Base-by-base conservation (phyloP, 2,113 vertebrate species). In the Strix aluco region DNA sequence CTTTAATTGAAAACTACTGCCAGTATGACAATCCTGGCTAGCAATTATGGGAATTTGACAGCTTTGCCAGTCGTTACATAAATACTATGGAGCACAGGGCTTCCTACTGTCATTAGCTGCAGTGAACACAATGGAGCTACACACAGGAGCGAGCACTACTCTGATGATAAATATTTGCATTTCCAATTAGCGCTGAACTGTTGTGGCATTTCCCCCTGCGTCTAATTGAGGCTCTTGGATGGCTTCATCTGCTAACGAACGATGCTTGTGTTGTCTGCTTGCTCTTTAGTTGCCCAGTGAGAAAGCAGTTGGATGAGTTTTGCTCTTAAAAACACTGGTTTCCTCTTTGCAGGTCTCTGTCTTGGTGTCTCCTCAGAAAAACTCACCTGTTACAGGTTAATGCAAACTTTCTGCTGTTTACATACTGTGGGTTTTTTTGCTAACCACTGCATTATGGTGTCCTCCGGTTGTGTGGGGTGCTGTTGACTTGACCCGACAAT, bases 181-280 rank as follows among this genome's bases (percentile, higher is more conserved):
- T 96, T 94, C 95, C 82, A 92, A 95, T 97, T 96, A 97, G 90
- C 13, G 5, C 92, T 66, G 75, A 95, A 86, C 79, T 90, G 66
- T 69, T 86, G 85, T 6, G 26, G 78, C 67, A 42, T 82, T 93
- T 91, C 38, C 73, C 81, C 49, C 62, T 57, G 54, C 0, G 46
- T 36, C 86, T 95, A 87, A 95, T 89, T 96, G 91, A 95, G 40
- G 49, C 40, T 92, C 10, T 79, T 79, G 58, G 81, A 44, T 63
- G 63, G 61, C 81, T 94, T 94, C 52, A 44, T 63, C 75, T 13
- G 13, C 88, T 71, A 81, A 75, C 0, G 5, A 81, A 75, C 0
- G 5, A 40, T 78, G 88, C 80, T 74, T 7, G 7, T 52, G 23
- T 42, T 83, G n/a, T 86, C 69, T 22, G 62, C 62, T 51, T 72